phyloP scores from a whole-genome alignment of 1,140 invertebrate genomes.

The Drosophila baimaii region DNA sequence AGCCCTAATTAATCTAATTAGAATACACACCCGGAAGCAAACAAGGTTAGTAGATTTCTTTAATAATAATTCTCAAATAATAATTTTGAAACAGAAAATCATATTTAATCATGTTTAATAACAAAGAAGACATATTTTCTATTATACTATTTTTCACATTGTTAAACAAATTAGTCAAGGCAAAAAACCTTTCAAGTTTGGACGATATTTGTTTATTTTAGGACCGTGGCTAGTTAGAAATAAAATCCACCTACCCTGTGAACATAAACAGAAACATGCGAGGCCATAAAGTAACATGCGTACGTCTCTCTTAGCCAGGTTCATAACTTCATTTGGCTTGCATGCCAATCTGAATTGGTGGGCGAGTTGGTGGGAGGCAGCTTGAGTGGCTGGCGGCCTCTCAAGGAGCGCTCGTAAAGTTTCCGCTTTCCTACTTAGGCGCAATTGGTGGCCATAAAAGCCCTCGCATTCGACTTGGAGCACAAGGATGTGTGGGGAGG shows the following conservation, averaged over 20 bases:
- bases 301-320: slow-evolving; percentile 19
- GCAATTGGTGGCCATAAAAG: slow-evolving; percentile 80
- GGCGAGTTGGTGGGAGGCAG: slow-evolving; percentile 1
- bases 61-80: too few species aligned
- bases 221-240: not conserved
- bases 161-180: too few species aligned
- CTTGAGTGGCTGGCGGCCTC: slow-evolving; percentile 37
- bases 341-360: slow-evolving; percentile 73
- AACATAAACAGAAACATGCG: not conserved
- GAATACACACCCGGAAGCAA: not conserved
- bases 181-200: too few species aligned
- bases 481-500: not conserved
- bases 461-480: slow-evolving; percentile 28
- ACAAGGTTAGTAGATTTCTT: too few species aligned
- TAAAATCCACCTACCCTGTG: not conserved
- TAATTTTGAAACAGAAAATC: too few species aligned
- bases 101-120: too few species aligned
- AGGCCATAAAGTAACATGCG: slow-evolving; percentile 3
- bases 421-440: slow-evolving; percentile 70
- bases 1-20: too few species aligned
- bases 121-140: not conserved
- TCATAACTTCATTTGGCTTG: slow-evolving; percentile 74
- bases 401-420: slow-evolving; percentile 72
- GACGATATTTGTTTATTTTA: too few species aligned
- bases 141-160: not conserved